A percentile compares a stretch with the other conserved stretches of the same genome.
Conservation (phyloP, 2,113 vertebrate species). For the Phoxinus phoxinus region DNA sequence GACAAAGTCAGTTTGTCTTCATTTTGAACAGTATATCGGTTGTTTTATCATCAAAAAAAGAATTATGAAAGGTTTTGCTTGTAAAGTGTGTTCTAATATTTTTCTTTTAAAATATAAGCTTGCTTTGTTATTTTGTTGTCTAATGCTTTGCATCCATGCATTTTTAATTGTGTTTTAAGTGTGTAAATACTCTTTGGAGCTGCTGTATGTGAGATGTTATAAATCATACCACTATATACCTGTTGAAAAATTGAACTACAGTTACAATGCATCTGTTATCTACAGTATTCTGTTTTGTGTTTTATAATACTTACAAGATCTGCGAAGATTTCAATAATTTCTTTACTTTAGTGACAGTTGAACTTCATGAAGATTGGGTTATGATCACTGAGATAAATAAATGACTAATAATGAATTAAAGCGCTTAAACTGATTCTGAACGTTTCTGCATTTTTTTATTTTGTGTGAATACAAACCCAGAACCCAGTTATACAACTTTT, state of each 20-base stretch:
- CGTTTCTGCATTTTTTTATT: not conserved
- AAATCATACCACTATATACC: not conserved
- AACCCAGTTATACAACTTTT: not conserved
- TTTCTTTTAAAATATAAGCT: not conserved
- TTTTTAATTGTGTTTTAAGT: conserved; percentile 8
- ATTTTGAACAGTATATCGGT: not conserved
- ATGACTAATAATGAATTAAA: not conserved
- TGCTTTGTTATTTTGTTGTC: not conserved
- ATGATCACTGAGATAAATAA: not conserved
- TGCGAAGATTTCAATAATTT: not conserved
- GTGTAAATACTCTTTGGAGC: not conserved
- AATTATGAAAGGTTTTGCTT: not conserved
- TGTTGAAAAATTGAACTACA: not conserved
- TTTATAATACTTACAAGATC: conserved; percentile 27
- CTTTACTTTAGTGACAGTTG: not conserved
- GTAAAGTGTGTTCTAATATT: not conserved
- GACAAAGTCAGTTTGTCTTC: not conserved
- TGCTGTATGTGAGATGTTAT: not conserved
- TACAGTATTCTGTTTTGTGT: not conserved
- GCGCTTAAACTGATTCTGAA: not conserved
- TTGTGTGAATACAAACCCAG: not conserved
- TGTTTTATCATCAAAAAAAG: not conserved
- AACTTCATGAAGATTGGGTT: not conserved
- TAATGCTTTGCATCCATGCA: not conserved
- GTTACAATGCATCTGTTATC: not conserved